Conservation (phyloP, 2,113 vertebrate genomes). For the Gymnorhina tibicen region DNA sequence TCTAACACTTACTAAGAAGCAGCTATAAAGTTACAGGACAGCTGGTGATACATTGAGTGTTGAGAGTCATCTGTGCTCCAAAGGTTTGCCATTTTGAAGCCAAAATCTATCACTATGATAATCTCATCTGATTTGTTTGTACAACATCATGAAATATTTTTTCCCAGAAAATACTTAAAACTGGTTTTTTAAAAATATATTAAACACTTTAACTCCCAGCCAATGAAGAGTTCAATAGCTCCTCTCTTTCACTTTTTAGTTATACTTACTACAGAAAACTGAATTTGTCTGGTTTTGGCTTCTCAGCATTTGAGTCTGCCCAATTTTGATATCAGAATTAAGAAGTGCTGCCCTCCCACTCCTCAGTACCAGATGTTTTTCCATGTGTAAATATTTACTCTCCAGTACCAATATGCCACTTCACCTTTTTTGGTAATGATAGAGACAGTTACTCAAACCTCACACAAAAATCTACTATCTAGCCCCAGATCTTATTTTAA, state of each 20-base stretch:
- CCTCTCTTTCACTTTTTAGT: neutral
- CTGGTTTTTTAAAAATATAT: neutral
- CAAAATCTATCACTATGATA: neutral
- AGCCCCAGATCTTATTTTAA: neutral
- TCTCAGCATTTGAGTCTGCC: neutral
- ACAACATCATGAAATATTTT: neutral
- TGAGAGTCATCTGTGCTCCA: neutral
- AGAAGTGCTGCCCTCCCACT: neutral
- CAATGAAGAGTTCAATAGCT: neutral
- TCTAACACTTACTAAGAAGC: neutral
- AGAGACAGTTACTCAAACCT: neutral
- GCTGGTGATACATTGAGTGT: neutral
- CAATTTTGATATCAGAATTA: neutral
- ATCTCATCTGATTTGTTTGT: neutral
- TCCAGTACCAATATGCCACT: neutral
- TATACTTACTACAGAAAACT: neutral
- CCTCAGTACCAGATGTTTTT: neutral
- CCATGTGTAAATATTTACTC: neutral
- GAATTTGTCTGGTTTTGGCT: neutral
- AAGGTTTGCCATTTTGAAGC: neutral
- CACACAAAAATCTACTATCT: neutral
- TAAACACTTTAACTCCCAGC: neutral
- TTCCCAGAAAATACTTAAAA: neutral
- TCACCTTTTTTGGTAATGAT: neutral
- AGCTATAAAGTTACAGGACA: neutral